phyloP scores from a whole-genome alignment of 2,797 vertebrate species.

The Vipera latastei region DNA sequence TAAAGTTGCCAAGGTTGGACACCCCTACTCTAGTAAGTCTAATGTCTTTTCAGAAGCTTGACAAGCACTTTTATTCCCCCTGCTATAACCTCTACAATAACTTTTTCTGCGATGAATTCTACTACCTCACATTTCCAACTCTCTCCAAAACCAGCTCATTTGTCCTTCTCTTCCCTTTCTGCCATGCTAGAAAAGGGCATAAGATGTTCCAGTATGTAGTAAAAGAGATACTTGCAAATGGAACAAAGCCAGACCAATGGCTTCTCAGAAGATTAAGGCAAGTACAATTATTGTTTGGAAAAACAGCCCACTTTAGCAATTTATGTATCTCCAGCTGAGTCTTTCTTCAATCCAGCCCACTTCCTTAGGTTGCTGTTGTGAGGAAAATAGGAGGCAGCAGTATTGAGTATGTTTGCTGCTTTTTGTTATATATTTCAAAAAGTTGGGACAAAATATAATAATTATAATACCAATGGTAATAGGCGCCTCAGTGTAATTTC shows the following conservation, averaged over 20 bases:
- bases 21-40: background rate
- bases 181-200: background rate
- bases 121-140: background rate
- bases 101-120: background rate
- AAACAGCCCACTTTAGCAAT: background rate
- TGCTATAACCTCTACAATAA: background rate
- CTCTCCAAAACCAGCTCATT: background rate
- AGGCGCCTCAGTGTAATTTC: background rate
- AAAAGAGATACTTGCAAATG: background rate
- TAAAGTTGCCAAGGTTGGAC: no score
- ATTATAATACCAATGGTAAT: background rate
- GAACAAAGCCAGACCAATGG: background rate
- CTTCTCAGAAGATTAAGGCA: background rate
- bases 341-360: background rate
- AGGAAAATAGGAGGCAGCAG: background rate
- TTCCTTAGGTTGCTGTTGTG: background rate
- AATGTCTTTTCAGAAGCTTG: background rate
- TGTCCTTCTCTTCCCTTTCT: background rate
- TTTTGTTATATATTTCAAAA: background rate
- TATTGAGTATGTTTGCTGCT: background rate
- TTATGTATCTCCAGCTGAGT: background rate
- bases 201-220: background rate
- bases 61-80: background rate
- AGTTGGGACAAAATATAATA: background rate
- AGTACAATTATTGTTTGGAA: background rate